Evolutionary conservation across 2,888 invertebrate genomes (phyloP), one percentile per base, ranked within the genome.

Genomic region (Auanema sp.): DNA sequence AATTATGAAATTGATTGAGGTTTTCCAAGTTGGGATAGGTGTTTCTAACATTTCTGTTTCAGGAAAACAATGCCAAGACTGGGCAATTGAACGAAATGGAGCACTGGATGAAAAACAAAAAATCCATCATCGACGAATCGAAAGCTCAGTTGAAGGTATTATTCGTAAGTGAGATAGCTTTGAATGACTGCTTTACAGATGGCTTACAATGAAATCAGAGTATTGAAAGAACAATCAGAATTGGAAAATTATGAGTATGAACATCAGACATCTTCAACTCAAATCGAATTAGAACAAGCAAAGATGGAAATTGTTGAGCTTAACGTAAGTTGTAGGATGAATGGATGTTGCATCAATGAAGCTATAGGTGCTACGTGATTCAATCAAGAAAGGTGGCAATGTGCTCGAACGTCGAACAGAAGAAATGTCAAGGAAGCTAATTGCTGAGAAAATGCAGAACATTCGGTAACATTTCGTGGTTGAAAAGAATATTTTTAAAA

Each of bases 331-430:
- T 63, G 10, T 66, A 12, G 23, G 21, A 21, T 33, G 41, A 33
- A 67, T 41, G 41, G 14, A 44, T 24, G n/a, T 12, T 43, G n/a
- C 43, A 43, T 12, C 43, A 12, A 43, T n/a, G 11, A 21, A 21
- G 1, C 60, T 75, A 23, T 62, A 79, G 62, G 51, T 76, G 18
- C 55, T 80, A 8, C 69, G 70, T 1, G 76, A 77, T n/a, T 65
- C 71, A 5, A 68, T 80, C 8, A 66, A 70, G 24, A 47, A 68
- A 4, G 71, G 62, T 10, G 80, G 78, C 5, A 60, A 59, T 14
- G 81, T 82, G 62, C 18, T 74, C 51, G 80, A 81, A 59, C 60
- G 81, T 49, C 62, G 81, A 51, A 66, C 79, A 58, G 81, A 75
- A 42, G 81, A 81, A 55, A 69, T 72, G 8, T 74, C 79, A n/a